Evolutionary conservation across 2,113 vertebrate genomes (phyloP).

Genomic region (Ahaetulla prasina): DNA sequence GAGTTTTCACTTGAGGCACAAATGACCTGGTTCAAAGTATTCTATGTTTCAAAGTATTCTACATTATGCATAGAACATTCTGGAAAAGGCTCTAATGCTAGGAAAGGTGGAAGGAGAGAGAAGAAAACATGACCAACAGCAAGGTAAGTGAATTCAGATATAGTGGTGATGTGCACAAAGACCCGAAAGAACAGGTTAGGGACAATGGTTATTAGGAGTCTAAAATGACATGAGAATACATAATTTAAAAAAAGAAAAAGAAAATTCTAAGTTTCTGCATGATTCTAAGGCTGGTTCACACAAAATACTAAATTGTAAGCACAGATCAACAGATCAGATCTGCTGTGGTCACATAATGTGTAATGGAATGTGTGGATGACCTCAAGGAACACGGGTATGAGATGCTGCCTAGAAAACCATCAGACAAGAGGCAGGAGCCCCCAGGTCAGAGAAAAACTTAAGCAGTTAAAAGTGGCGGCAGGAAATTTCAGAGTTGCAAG

Average conservation of each 20-base stretch:
- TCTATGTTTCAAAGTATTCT: neutral
- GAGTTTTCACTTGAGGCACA: neutral
- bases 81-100: neutral
- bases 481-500: neutral
- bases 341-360: neutral
- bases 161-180: neutral
- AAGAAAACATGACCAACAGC: neutral
- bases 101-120: neutral
- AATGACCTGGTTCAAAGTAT: too few relatives aligned
- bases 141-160: neutral
- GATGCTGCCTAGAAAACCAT: neutral
- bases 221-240: neutral
- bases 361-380: neutral
- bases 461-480: neutral
- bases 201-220: neutral
- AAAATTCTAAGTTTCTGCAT: neutral
- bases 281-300: neutral
- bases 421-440: neutral
- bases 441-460: neutral
- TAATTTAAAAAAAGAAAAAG: neutral
- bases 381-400: neutral
- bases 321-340: neutral
- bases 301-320: neutral
- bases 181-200: neutral
- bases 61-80: neutral